phyloP scores from a whole-genome alignment of 2,797 vertebrate genomes.

The Australoheros facetus region DNA sequence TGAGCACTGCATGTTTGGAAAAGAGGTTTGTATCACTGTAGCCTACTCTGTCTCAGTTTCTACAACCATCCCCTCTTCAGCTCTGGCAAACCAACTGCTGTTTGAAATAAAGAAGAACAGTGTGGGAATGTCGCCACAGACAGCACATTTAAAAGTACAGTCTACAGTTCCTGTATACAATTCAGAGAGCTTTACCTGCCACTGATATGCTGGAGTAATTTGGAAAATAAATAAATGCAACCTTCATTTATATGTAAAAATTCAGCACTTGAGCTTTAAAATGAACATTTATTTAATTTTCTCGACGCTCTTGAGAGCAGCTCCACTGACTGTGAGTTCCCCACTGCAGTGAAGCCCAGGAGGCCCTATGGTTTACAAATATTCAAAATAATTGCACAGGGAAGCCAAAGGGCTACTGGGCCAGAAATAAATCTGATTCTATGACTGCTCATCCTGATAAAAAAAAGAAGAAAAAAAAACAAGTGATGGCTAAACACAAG shows the following conservation, averaged over 20 bases:
- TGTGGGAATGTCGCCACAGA: not conserved
- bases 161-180: not conserved
- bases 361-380: not conserved
- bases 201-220: not conserved
- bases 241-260: not conserved
- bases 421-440: not conserved
- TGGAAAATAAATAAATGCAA: no score
- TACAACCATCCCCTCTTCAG: not conserved
- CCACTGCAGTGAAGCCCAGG: no score
- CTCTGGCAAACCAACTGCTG: not conserved
- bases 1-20: not conserved
- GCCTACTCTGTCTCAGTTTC: not conserved
- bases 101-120: not conserved
- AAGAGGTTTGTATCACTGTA: not conserved
- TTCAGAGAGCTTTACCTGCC: not conserved
- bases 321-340: not conserved
- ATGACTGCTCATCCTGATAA: not conserved
- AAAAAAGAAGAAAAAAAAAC: not conserved
- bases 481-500: not conserved
- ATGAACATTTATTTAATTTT: not conserved
- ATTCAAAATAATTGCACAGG: not conserved
- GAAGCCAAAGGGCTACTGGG: not conserved
- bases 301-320: not conserved
- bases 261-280: not conserved
- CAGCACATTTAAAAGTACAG: not conserved